Evolutionary conservation across 1,140 invertebrate species (phyloP), one percentile per base, ranked within the genome.

Genomic region (Drosophila tristis): DNA sequence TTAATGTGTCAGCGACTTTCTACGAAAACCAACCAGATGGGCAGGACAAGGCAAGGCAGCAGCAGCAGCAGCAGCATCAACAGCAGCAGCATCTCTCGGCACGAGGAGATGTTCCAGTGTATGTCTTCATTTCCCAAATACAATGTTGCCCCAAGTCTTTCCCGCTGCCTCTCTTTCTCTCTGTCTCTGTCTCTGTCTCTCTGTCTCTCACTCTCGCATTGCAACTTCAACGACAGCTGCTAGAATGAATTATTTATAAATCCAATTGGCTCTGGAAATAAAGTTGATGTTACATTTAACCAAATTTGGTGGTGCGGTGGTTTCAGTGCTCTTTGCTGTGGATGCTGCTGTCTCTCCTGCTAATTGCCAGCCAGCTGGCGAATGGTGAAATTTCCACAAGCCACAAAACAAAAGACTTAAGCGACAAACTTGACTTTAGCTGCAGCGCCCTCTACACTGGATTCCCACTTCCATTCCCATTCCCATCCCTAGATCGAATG

Each of bases 241-340:
- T 65, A 66, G 68, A 77, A 87, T 87, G 79, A 89, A 90, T 87
- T 87, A 89, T 87, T 89, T 84, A 89, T 87, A 75, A 82, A 81
- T 80, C 74, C 63, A 84, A 71, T 79, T 79, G 80, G 58, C 75
- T 72, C 79, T 82, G 80, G 80, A 84, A 82, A 82, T 80, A 49
- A 86, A 81, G 82, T 87, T 80, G 84, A 77, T 87, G 84, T 87
- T 87, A 87, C 84, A 87, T 75, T 89, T 87, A 87, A 89, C 84
- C 84, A 87, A 89, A 87, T 87, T 89, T 77, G 84, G 84, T 20
- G 53, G 35, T 48, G 60, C 48, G 15, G 84, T 11, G 35, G 35
- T 13, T 4, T 39, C 81, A 42, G 35, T 55, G 20, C 20, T 20
- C 20, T 20, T 20, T 42, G 26, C 35, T 44, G 26, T 42, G 6